Conservation (phyloP, 2,797 vertebrate genomes). For the Pagetopsis macropterus region DNA sequence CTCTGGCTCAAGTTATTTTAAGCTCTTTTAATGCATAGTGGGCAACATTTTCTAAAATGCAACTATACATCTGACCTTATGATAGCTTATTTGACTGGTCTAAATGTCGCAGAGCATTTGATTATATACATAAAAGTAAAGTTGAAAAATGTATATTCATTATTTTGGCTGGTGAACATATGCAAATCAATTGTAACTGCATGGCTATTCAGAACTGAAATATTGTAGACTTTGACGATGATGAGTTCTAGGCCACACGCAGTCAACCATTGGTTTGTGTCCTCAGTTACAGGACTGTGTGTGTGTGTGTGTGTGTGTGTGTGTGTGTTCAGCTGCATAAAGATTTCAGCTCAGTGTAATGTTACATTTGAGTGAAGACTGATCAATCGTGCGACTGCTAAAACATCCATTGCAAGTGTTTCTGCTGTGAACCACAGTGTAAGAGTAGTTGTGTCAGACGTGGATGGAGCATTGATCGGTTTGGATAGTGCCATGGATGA, state of each 20-base stretch:
- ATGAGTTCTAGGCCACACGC: not conserved
- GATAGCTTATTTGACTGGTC: no score
- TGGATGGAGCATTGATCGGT: slow-evolving; percentile 21
- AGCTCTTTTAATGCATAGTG: no score
- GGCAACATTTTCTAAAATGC: not conserved
- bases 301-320: not conserved
- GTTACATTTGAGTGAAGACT: not conserved
- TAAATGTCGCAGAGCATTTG: not conserved
- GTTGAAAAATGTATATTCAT: not conserved
- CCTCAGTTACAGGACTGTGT: not conserved
- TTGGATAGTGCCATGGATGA: slow-evolving; percentile 59
- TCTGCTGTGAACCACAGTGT: not conserved
- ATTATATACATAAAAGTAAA: not conserved
- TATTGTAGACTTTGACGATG: not conserved
- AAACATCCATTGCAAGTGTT: not conserved
- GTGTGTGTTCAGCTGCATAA: not conserved
- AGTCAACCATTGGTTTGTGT: not conserved
- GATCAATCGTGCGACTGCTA: not conserved
- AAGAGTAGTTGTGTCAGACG: not conserved
- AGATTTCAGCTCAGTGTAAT: not conserved
- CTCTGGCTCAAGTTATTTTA: no score
- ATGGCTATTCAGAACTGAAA: not conserved
- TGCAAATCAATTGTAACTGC: not conserved
- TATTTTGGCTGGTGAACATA: slow-evolving; percentile 4
- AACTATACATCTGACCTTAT: not conserved